Percentiles rank a stretch among this genome's conserved stretches.
These are phyloP conservation scores for Cacoxenus indagator DNA, from an alignment of 2,888 invertebrate species.

Conservation along the genomic window DNA sequence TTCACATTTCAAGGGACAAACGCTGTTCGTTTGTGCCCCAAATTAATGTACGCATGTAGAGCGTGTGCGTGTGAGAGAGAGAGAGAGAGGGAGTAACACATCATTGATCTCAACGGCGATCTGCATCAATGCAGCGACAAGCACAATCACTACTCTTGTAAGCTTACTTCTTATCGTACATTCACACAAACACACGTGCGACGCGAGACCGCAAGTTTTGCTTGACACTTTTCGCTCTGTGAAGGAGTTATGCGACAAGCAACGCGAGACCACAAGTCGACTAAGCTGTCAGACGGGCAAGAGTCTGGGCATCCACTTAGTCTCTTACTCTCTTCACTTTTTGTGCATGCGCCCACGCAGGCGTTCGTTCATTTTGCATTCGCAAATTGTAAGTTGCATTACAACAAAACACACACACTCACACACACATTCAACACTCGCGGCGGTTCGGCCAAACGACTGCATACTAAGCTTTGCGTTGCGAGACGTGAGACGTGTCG, in stretches of 20 bases:
- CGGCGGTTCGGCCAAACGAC: too few relatives aligned
- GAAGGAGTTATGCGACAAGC: conserved; percentile 10
- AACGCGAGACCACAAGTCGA: background rate
- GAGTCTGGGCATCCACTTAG: too few relatives aligned
- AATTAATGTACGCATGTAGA: background rate
- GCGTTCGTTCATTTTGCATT: background rate
- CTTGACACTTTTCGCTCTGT: conserved; percentile 18
- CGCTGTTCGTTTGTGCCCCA: background rate
- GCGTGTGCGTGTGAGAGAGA: background rate
- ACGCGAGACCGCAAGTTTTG: background rate
- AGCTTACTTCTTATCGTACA: background rate
- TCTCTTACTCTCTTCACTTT: too few relatives aligned
- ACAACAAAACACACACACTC: too few relatives aligned
- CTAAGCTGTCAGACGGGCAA: too few relatives aligned
- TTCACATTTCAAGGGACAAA: conserved; percentile 9
- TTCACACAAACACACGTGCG: background rate
- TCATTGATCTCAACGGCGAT: background rate
- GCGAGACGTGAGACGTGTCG: background rate
- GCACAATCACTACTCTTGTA: conserved; percentile 4
- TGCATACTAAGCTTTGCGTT: too few relatives aligned
- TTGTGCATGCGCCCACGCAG: conserved; percentile 9
- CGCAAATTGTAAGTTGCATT: conserved; percentile 2
- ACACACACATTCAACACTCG: too few relatives aligned
- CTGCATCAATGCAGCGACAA: too few relatives aligned
- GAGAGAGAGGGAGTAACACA: background rate